Base-by-base conservation (phyloP, 1,140 invertebrate species). In the Lasioglossum albipes region DNA sequence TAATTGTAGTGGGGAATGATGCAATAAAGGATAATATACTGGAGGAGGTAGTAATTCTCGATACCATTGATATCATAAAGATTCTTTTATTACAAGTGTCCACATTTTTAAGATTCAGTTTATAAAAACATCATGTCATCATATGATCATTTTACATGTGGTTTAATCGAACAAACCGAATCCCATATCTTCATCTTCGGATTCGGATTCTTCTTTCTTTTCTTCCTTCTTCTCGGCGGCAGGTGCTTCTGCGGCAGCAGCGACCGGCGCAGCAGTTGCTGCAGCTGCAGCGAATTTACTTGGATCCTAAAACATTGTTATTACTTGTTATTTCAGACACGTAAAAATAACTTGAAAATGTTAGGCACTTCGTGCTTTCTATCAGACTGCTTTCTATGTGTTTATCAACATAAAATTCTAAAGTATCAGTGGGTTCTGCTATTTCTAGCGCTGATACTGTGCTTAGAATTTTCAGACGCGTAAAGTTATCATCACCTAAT, bases 91-190 rank as follows among this genome's bases (percentile, higher is more conserved):
- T 69, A 20, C 12, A 57, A 42, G 18, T 4, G 10, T 72, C 27
- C 18, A 13, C 12, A 10, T n/a, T 9, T 57, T 36, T 1, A 12
- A 49, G 2, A 22, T 62, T 13, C 13, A 1, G 22, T 61, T 71
- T 27, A 61, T 49, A 31, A 36, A 67, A 80, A 41, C 31, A 61
- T 49, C 12, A 65, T 3, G 2, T 36, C 22, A 7, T 36, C 36
- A 36, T 7, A n/a, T 71, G 22, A 42, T 5, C 20, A 7, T 65
- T 20, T 73, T 31, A 73, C 3, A 31, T n/a, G 31, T 22, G 65
- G 95, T 98, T 96, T 98, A 98, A 93, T 98, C 98, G 90, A 99
- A 99, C 18, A 99, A 96, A 94, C 97, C 97, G 91, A 99, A 98
- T 90, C 98, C 98, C 97, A 99, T 99, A 91, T 98, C 98, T 89